Base-by-base conservation (phyloP, 2,888 invertebrate species). In the Dermolepida albohirtum region DNA sequence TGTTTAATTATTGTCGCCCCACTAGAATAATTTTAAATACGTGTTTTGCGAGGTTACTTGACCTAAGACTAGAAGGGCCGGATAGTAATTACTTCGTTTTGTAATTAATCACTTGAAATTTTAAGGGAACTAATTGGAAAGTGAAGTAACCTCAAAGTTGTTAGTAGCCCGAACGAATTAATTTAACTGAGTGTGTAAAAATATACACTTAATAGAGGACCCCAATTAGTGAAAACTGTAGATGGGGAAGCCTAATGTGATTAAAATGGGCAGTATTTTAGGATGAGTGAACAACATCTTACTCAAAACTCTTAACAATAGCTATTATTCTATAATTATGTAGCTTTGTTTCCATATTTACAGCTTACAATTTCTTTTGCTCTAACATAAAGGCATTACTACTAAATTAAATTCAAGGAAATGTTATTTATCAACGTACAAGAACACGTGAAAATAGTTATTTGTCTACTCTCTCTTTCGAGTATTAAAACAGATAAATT, bases 61-160 rank as follows among this genome's bases (percentile, higher is more conserved):
- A 40, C 16, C 27, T 29, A 14, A 59, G 5, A 11, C 14, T 0
- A 39, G 27, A 62, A 62, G 34, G 14, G 14, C 43, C 29, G 71
- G 73, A 70, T 72, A 64, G 73, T 72, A 75, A 74, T 75, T 75
- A 76, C 73, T 74, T 73, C 69, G 72, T 70, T 71, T 72, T 71
- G 73, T 73, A 74, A 76, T 76, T 76, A 76, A 75, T 76, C 74
- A 74, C 73, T 73, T 70, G 34, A 71, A 74, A 74, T 76, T 74
- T 74, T 71, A 74, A 73, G 72, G 22, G 43, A 57, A 57, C 59
- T 62, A 62, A 62, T 62, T 62, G 59, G 59, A 62, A 47, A 49
- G 71, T 70, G 66, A 72, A 68, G 69, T 68, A 67, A 70, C 70
- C 66, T 68, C 74, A 69, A 62, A 65, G 72, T 71, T 72, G 71